Evolutionary conservation across 1,140 invertebrate species (phyloP), one percentile per base, ranked within the genome.

Genomic region (Schmidtea mediterranea): DNA sequence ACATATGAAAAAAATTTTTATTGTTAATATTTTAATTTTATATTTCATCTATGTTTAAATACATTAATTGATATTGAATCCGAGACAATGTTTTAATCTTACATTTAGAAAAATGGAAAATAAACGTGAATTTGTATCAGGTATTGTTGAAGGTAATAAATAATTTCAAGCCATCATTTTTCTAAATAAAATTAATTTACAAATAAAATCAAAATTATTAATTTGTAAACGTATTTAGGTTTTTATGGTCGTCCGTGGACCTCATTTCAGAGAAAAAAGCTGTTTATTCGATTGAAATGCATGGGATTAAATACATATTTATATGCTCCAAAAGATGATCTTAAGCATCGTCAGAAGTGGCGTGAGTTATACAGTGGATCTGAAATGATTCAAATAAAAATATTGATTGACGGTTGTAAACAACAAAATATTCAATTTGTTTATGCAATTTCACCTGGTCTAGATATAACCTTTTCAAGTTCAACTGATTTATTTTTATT

Each of bases 211-310:
- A 32, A 32, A 32, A 32, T 6, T 32, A 32, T 32, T 6, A 32
- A 3, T 10, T 32, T 32, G 26, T 10, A 6, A 6, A 32, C 10
- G 3, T 10, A 10, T 32, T 32, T 6, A 90, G 86, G 89, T 47
- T 97, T 95, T 69, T 97, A 97, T 72, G 90, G 90, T 37, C 73
- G 83, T 54, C 89, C 89, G 62, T 97, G 89, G 89, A 92, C 84
- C 13, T 80, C 80, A 21, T 83, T 90, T 63, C 89, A 95, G 65
- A 73, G 89, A 51, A 87, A 87, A 66, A 81, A 94, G 69, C 68
- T 95, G 37, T 95, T 95, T 71, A 74, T 77, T 65, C 58, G 62
- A 12, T 32, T 52, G 84, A 84, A 81, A 82, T 73, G 74, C 73
- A 67, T 45, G 48, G 19, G 79, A 23, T 77, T 92, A 75, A 82